Evolutionary conservation across 2,113 vertebrate genomes (phyloP), one percentile per base, ranked within the genome.

Genomic region (Vidua chalybeata): DNA sequence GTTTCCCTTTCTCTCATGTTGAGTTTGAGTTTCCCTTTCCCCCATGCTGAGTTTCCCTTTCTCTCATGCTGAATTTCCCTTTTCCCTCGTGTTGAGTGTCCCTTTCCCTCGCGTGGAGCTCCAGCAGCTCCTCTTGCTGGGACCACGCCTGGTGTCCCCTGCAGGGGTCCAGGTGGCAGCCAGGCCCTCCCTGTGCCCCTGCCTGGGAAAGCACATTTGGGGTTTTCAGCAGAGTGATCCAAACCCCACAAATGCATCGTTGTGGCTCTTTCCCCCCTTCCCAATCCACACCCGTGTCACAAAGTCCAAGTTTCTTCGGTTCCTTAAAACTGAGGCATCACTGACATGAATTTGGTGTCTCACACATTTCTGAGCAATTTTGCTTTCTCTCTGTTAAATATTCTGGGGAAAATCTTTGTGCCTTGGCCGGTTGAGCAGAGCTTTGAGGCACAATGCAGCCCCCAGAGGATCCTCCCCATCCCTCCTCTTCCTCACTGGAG

Each of bases 401-500:
- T 5, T 6, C 19, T 8, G 18, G n/a, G 51, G 0, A 7, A 52
- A n/a, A n/a, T 27, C 49, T 48, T 18, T 28, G 62, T 6, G 2
- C 26, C 3, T 0, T 15, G 31, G 41, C 12, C 11, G 2, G 37
- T 3, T 18, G 28, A 62, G 81, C 58, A 62, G 67, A 46, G 51
- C 30, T 82, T 33, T 8, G 49, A 26, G 33, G 31, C 43, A 15
- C 21, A 16, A 0, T 2, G 4, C 23, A 39, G 12, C 16, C 22
- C 15, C 46, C 66, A 59, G 35, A 48, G 28, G 18, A 61, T 17
- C 45, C 39, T 58, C 61, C 35, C 26, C 9, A 1, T 11, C 33
- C 6, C 21, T 59, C 24, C 12, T 15, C 33, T 46, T 19, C 51
- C 45, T 39, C 37, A 0, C 59, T 3, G 27, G 17, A 33, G 6